Percentiles rank a stretch among this genome's conserved stretches.
Evolutionary conservation across 2,888 invertebrate species (phyloP).

Genomic region (Callyntrura guangdongensis): DNA sequence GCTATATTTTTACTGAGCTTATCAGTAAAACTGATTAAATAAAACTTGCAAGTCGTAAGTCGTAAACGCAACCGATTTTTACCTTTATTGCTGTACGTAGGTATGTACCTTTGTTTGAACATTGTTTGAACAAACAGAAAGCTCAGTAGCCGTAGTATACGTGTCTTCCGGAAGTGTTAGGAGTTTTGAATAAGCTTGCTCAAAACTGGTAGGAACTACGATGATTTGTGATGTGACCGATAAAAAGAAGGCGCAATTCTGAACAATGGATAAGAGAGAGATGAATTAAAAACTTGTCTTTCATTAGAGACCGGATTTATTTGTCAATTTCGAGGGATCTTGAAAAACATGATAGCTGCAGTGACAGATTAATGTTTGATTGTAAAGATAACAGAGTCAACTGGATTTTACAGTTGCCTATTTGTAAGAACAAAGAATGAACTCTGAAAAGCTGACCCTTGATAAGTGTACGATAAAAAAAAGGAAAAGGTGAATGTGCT

Average conservation of each 20-base stretch:
- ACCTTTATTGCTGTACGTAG: too few relatives aligned
- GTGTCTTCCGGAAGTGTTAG: constrained; percentile 48
- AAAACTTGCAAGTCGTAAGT: too few relatives aligned
- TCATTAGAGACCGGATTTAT: background rate
- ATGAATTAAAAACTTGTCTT: background rate
- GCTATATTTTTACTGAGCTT: too few relatives aligned
- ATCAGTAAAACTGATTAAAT: too few relatives aligned
- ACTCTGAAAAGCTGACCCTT: constrained; percentile 14
- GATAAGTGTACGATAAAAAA: constrained; percentile 20
- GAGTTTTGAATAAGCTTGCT: background rate
- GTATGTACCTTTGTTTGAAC: too few relatives aligned
- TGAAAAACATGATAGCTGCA: background rate
- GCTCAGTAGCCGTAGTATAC: background rate
- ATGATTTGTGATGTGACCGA: constrained; percentile 54
- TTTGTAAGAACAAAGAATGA: too few relatives aligned
- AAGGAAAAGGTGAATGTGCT: constrained; percentile 59
- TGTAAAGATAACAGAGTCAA: background rate
- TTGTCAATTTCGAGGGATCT: background rate
- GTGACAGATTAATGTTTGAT: background rate
- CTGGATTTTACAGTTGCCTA: constrained; percentile 12
- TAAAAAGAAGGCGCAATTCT: constrained; percentile 2
- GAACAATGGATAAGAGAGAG: background rate
- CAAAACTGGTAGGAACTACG: background rate
- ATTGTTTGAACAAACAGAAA: too few relatives aligned
- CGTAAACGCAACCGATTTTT: too few relatives aligned